Evolutionary conservation across 2,113 vertebrate genomes (phyloP).

Genomic region (Silurus meridionalis): DNA sequence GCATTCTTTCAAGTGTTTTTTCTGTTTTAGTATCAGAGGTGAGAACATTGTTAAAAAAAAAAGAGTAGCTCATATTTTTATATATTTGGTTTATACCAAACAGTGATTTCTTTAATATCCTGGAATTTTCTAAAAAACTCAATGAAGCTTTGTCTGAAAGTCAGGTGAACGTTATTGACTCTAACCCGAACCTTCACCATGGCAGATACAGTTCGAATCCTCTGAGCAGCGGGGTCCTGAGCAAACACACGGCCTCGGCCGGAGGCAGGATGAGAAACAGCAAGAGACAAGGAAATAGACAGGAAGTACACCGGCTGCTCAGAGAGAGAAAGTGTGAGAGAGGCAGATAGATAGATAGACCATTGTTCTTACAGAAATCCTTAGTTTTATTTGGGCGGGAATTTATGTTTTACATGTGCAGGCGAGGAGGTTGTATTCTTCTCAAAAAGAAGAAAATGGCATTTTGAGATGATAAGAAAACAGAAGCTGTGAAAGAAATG

Average conservation of each 20-base stretch:
- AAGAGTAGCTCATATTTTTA: slow-evolving; percentile 11
- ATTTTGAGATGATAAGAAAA: slow-evolving; percentile 38
- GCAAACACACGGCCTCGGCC: slow-evolving; percentile 66
- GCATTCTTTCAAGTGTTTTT: not conserved
- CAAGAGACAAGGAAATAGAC: slow-evolving; percentile 60
- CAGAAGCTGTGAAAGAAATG: not conserved
- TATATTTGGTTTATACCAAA: not conserved
- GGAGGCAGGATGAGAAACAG: slow-evolving; percentile 69
- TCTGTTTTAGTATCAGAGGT: slow-evolving; percentile 1
- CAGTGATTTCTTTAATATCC: slow-evolving; percentile 38
- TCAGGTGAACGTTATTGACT: slow-evolving; percentile 71
- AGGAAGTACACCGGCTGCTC: slow-evolving; percentile 60
- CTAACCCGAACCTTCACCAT: slow-evolving; percentile 70
- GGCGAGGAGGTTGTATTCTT: slow-evolving; percentile 45
- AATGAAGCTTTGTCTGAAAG: slow-evolving; percentile 78
- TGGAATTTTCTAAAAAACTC: slow-evolving; percentile 37
- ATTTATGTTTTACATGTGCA: slow-evolving; percentile 29
- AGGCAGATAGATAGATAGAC: slow-evolving; percentile 7
- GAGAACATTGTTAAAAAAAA: slow-evolving; percentile 16
- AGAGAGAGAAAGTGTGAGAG: slow-evolving; percentile 56
- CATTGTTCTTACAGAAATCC: slow-evolving; percentile 59
- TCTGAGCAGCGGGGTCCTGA: slow-evolving; percentile 62
- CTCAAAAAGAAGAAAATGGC: slow-evolving; percentile 43
- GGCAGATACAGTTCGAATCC: slow-evolving; percentile 66
- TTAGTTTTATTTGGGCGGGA: not conserved